Evolutionary conservation across 2,888 invertebrate genomes (phyloP).

Genomic region (Himalopsyche japonica): DNA sequence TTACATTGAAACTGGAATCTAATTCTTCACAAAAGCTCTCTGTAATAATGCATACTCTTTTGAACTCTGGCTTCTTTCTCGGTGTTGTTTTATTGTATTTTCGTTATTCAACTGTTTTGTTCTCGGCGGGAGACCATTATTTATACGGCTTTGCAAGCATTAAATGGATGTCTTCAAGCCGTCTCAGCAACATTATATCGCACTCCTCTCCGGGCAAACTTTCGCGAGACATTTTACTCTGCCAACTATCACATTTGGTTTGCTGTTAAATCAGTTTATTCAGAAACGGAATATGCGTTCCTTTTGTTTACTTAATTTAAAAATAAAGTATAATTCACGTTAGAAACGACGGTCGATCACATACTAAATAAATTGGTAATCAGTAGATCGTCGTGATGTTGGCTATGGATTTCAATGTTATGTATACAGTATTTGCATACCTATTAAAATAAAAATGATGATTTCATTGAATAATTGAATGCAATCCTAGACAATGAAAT

Average conservation of each 20-base stretch:
- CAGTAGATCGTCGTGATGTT: too few species aligned
- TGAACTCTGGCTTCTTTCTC: not conserved
- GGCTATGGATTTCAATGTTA: too few species aligned
- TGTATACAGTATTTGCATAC: too few species aligned
- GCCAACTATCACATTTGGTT: not conserved
- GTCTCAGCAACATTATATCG: not conserved
- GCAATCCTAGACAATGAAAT: too few species aligned
- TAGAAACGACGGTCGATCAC: too few species aligned
- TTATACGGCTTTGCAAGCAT: not conserved
- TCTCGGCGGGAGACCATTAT: not conserved
- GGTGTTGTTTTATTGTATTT: not conserved
- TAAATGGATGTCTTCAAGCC: not conserved
- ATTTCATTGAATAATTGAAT: too few species aligned
- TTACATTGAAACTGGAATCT: too few species aligned
- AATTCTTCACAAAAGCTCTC: not conserved
- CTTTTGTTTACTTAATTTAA: too few species aligned
- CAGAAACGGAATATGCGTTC: too few species aligned
- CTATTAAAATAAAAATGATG: too few species aligned
- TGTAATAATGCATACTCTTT: not conserved
- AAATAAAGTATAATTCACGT: too few species aligned
- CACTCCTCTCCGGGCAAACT: not conserved
- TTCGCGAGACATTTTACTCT: not conserved
- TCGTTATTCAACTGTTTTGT: not conserved
- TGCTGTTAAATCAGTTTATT: not conserved
- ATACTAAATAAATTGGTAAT: too few species aligned